These are phyloP conservation scores for Andrena camellia DNA, from an alignment of 2,888 invertebrate species.

Conservation along the genomic window DNA sequence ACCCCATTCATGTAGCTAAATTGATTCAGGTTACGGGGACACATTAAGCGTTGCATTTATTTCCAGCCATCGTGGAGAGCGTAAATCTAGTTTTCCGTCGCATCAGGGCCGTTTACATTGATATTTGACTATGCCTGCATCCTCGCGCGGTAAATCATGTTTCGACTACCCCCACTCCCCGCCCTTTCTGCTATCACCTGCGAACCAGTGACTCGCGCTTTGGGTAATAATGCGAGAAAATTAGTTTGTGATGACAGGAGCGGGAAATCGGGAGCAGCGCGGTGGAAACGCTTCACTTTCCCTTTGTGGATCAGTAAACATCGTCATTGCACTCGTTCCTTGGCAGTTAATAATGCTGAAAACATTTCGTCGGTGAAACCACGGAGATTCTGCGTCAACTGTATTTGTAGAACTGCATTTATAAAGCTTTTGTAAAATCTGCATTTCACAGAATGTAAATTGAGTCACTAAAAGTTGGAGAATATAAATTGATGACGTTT, in stretches of 20 bases:
- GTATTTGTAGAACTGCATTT: no score
- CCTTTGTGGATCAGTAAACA: slow-evolving; percentile 9
- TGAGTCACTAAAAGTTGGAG: no score
- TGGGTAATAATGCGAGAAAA: slow-evolving; percentile 59
- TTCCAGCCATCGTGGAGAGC: slow-evolving; percentile 74
- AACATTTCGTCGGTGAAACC: no score
- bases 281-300: slow-evolving; percentile 39
- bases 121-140: slow-evolving; percentile 64
- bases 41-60: slow-evolving; percentile 68
- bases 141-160: slow-evolving; percentile 66
- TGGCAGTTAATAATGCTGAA: no score
- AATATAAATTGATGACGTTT: no score
- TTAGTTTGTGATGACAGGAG: slow-evolving; percentile 53
- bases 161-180: slow-evolving; percentile 37
- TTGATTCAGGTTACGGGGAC: slow-evolving; percentile 41
- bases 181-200: background rate
- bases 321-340: background rate
- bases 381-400: no score
- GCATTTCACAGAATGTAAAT: no score
- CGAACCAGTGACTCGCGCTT: slow-evolving; percentile 21
- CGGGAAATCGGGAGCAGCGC: slow-evolving; percentile 56
- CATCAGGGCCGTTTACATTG: slow-evolving; percentile 75
- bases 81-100: slow-evolving; percentile 79
- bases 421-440: no score
- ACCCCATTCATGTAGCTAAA: background rate